Base-by-base conservation (phyloP, 2,113 vertebrate species). In the Cryptoleucopteryx plumbea region DNA sequence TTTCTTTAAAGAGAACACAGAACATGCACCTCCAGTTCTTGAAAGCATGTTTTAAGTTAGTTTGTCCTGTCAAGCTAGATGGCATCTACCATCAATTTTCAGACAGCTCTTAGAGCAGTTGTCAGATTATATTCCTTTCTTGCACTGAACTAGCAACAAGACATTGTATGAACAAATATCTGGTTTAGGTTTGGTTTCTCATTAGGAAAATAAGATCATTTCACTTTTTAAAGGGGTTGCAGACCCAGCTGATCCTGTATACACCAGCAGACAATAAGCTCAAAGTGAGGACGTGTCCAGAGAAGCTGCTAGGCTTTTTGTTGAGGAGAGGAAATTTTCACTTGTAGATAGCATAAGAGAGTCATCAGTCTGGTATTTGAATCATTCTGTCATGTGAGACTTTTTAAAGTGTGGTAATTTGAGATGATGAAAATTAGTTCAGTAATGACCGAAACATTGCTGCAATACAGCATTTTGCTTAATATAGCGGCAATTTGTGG, bases 361-460 rank as follows among this genome's bases (percentile, higher is more conserved):
- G 32, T 85, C 67, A 70, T 84, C 58, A 72, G 34, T 32, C 73
- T 90, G 77, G 62, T 88, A 56, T 68, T 50, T 34, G 58, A 82
- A 78, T 56, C 36, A 25, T 78, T 88, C 66, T 84, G 36, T 72
- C 81, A 59, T 50, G 53, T 87, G 89, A 91, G 70, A 85, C 59
- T 72, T 95, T 93, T 70, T 65, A 42, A 96, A 94, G 77, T 1
- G 2, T 42, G 77, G 75, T 88, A 94, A 95, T 94, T 91, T 87
- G 48, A 88, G 85, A 90, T 93, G 83, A 91, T 88, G 89, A 85
- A 95, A 91, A 94, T 94, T 27, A 77, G 70, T 89, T 58, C 43
- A 83, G 68, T 79, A 82, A 94, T 68, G 77, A 94, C 83, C 90
- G 8, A 77, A 94, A 31, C 45, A 38, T 7, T 82, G 66, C 84